Evolutionary conservation across 2,888 invertebrate genomes (phyloP).

Genomic region (Prosapia bicincta): DNA sequence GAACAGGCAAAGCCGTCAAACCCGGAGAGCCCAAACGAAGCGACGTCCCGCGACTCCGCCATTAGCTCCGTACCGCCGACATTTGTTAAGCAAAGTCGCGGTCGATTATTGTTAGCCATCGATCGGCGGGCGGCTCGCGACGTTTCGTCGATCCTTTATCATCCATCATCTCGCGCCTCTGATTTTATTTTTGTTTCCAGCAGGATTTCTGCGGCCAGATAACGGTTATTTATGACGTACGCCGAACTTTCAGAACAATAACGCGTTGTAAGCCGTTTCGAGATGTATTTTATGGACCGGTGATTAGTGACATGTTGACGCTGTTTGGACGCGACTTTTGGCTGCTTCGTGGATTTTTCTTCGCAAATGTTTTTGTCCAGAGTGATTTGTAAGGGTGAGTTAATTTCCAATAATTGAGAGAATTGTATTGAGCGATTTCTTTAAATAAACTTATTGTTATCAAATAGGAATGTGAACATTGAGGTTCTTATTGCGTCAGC

Average conservation of each 20-base stretch:
- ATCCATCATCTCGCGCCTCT: neutral
- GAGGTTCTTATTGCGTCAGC: too few species aligned
- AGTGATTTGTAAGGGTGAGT: too few species aligned
- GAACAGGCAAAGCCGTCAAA: neutral
- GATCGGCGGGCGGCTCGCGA: neutral
- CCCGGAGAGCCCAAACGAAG: too few species aligned
- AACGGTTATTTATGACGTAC: neutral
- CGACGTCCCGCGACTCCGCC: too few species aligned
- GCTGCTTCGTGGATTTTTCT: too few species aligned
- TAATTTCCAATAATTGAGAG: too few species aligned
- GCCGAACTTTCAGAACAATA: neutral
- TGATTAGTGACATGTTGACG: neutral
- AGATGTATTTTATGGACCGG: neutral
- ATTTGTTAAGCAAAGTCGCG: neutral
- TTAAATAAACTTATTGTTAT: too few species aligned
- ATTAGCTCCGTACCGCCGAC: neutral
- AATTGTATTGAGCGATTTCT: too few species aligned
- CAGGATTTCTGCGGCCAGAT: neutral
- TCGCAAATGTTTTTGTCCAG: too few species aligned
- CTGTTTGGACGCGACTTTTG: neutral
- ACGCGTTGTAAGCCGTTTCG: neutral
- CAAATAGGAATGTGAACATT: too few species aligned
- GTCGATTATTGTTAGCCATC: neutral
- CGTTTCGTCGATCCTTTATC: neutral
- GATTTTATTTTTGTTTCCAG: neutral